Evolutionary conservation across 2,888 invertebrate genomes (phyloP), one percentile per base, ranked within the genome.

Genomic region (Marasmarcha lunaedactyla): DNA sequence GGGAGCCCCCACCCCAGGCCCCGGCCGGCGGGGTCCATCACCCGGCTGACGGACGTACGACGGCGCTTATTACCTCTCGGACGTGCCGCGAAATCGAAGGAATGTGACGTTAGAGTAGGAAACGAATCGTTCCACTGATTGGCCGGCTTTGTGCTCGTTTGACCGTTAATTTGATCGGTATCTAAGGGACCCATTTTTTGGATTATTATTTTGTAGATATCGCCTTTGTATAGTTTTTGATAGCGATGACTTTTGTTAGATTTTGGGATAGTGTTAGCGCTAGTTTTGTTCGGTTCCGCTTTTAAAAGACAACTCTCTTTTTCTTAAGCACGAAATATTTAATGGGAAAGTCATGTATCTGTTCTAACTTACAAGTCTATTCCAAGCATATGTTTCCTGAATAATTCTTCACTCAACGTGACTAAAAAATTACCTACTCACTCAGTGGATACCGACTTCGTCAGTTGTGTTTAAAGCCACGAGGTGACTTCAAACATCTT

Each of bases 41-140:
- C 52, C 51, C 30, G n/a, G 51, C 54, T 63, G 68, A 70, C 68
- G 76, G 69, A 72, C 72, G 63, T 63, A 67, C 68, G 60, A 53
- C 62, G 70, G 60, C 73, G 76, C 78, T 83, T 81, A 81, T 83
- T 83, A 79, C 79, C 76, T 70, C 70, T 66, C 67, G 74, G 63
- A 79, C 81, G 79, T 81, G 79, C 79, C 77, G 71, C 78, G 77
- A 73, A 81, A 78, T 79, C 81, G 81, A 77, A 81, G 78, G 77
- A 81, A 83, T 78, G 76, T 71, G 77, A 77, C 77, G 78, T 74
- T 77, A 79, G 73, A 71, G 63, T 60, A 61, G 62, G 49, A 57
- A 65, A 71, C 69, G 74, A 77, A 76, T 76, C 71, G 72, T 66
- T 60, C 59, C 59, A 57, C 67, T 77, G 78, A 78, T 77, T 78